phyloP scores from a whole-genome alignment of 2,888 invertebrate genomes.

The Pachycephus smyrnensis region DNA sequence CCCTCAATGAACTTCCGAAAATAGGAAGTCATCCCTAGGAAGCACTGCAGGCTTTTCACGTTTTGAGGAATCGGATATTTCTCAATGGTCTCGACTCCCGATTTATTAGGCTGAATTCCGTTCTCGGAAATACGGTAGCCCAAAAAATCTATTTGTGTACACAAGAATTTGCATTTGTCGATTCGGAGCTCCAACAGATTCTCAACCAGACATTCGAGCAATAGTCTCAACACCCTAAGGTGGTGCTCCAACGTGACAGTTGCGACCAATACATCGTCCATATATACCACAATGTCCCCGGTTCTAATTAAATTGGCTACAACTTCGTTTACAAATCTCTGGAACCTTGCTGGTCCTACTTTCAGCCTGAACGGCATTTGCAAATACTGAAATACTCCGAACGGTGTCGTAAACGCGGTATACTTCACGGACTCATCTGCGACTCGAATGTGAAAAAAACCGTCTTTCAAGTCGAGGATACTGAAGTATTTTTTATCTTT shows the following conservation, averaged over 20 bases:
- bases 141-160: conserved; percentile 36
- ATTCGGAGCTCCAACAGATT: conserved; percentile 35
- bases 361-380: conserved; percentile 28
- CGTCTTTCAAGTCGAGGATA: conserved; percentile 23
- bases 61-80: too few species aligned
- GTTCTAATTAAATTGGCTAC: conserved; percentile 27
- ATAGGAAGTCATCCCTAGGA: conserved; percentile 41
- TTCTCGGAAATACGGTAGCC: conserved; percentile 35
- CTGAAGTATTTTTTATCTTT: conserved; percentile 21
- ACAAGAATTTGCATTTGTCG: conserved; percentile 44
- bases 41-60: conserved; percentile 22
- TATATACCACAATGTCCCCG: conserved; percentile 31
- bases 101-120: neutral
- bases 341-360: conserved; percentile 31
- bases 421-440: conserved; percentile 19
- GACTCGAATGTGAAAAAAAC: conserved; percentile 23
- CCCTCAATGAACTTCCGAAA: conserved; percentile 40
- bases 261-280: conserved; percentile 36
- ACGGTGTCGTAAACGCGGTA: conserved; percentile 21
- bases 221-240: neutral
- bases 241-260: conserved; percentile 13
- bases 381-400: conserved; percentile 25
- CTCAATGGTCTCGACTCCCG: too few species aligned
- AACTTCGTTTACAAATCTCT: conserved; percentile 35
- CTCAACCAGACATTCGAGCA: conserved; percentile 15